These are phyloP conservation scores for Clarias laeviceps DNA, from an alignment of 2,797 vertebrate species.

Conservation along the genomic window DNA sequence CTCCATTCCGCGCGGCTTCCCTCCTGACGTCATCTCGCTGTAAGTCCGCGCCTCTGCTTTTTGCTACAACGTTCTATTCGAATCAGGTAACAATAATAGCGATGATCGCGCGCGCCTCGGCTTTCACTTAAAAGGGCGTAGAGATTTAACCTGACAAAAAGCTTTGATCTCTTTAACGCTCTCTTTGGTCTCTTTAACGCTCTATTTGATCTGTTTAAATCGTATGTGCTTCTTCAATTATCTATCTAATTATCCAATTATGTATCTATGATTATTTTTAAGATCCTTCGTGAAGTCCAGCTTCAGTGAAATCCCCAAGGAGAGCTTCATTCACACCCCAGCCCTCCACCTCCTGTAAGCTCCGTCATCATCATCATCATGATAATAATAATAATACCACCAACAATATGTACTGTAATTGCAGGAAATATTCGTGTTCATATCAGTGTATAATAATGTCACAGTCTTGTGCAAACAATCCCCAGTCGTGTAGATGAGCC, in stretches of 20 bases:
- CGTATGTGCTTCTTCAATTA: background rate
- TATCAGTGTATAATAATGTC: background rate
- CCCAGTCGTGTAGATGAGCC: background rate
- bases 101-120: too few species aligned
- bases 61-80: too few species aligned
- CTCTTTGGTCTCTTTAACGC: too few species aligned
- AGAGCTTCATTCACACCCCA: conserved; percentile 96
- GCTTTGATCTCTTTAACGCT: too few species aligned
- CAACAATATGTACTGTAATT: background rate
- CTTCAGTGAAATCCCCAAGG: conserved; percentile 96
- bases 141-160: too few species aligned
- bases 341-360: conserved; percentile 98
- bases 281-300: conserved; percentile 98
- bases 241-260: background rate
- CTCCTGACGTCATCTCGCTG: conserved; percentile 93
- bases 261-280: conserved; percentile 62
- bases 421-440: background rate
- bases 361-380: conserved; percentile 45
- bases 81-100: too few species aligned
- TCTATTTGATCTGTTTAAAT: too few species aligned
- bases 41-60: conserved; percentile 74
- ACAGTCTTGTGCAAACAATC: background rate
- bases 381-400: background rate
- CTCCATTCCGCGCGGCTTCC: conserved; percentile 91
- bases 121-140: too few species aligned